These are phyloP conservation scores for Vombatus ursinus DNA, from an alignment of 2,113 vertebrate genomes.

Conservation along the genomic window DNA sequence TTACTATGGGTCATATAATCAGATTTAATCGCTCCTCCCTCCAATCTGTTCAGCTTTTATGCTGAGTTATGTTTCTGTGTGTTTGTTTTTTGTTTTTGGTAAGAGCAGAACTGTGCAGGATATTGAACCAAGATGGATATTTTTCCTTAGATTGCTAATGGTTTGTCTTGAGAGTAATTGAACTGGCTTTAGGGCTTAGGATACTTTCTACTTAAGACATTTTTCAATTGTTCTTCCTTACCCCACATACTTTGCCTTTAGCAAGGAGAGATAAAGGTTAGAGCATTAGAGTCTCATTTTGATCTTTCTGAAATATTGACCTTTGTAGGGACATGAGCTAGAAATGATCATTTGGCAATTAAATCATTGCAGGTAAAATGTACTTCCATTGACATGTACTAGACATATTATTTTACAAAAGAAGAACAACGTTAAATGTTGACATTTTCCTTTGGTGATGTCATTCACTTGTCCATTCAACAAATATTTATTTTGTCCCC, in stretches of 20 bases:
- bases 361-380: not conserved
- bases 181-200: constrained; percentile 17
- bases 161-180: constrained; percentile 45
- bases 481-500: not conserved
- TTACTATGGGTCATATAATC: not conserved
- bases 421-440: constrained; percentile 23
- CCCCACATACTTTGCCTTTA: not conserved
- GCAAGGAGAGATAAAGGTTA: not conserved
- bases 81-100: not conserved
- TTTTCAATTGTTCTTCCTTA: not conserved
- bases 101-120: constrained; percentile 1
- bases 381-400: not conserved
- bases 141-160: constrained; percentile 17
- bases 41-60: constrained; percentile 7
- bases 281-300: not conserved
- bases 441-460: not conserved
- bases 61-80: constrained; percentile 6
- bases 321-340: constrained; percentile 1
- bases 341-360: not conserved
- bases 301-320: not conserved
- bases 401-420: not conserved
- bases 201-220: not conserved
- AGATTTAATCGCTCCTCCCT: not conserved
- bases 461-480: not conserved
- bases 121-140: constrained; percentile 51